Base-by-base conservation (phyloP, 2,888 invertebrate genomes). In the Polydesmus complanatus region DNA sequence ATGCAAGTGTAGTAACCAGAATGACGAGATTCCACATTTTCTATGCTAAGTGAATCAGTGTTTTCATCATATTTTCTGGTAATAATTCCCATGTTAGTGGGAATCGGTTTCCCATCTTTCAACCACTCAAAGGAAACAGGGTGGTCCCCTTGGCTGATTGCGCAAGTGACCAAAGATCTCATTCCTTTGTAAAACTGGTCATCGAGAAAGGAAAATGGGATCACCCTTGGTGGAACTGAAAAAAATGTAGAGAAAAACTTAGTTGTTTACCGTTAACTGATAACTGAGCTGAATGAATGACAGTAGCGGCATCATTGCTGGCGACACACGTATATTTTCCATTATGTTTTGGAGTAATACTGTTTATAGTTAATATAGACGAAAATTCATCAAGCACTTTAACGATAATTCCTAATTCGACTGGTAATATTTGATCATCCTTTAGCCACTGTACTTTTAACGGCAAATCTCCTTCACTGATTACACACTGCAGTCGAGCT, bases 401-500 rank as follows among this genome's bases (percentile, higher is more conserved):
- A 5, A 61, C 61, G 3, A 56, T 50, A n/a, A 56, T 37, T 21
- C 56, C 55, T 1, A 56, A 56, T 22, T 56, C 49, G 27, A 51
- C 50, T 37, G 61, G 22, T 14, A 61, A 25, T 78, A 76, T 83
- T 80, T 71, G 83, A 78, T 83, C 86, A 77, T 88, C 87, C 80
- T 87, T 88, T 69, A 85, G 82, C 88, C 88, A 88, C 74, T 81
- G 80, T 73, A 88, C 83, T 72, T 81, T 80, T 67, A 89, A 78
- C 67, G 88, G 88, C 70, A 84, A 82, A 78, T 88, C 88, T 70
- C 88, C 86, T 71, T 82, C 80, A 75, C 84, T 84, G 72, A 86
- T 85, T 73, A 85, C 84, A 78, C 86, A 86, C 74, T 86, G 83
- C 73, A 85, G 83, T 85, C 85, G 74, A n/a, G n/a, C n/a, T n/a